phyloP scores from a whole-genome alignment of 1,140 invertebrate species.

The Dreissena rostriformis region DNA sequence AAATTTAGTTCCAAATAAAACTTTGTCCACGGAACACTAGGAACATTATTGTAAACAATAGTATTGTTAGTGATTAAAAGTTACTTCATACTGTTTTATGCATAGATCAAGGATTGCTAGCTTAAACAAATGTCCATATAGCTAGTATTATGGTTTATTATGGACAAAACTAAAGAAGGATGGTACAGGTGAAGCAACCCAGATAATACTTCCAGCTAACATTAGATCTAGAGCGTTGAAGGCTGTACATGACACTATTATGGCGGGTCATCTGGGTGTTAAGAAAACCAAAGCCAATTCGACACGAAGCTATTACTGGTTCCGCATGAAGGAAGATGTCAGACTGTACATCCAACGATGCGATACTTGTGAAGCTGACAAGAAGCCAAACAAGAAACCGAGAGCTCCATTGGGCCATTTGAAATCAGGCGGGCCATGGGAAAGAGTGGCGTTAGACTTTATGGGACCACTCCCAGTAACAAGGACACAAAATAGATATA shows the following conservation, averaged over 20 bases:
- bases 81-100: too few species aligned
- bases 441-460: neutral
- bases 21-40: too few species aligned
- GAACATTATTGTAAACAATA: too few species aligned
- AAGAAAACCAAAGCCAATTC: slow-evolving; percentile 25
- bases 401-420: slow-evolving; percentile 2
- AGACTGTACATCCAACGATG: neutral
- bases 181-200: too few species aligned
- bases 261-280: slow-evolving; percentile 15
- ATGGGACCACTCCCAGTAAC: slow-evolving; percentile 10
- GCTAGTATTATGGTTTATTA: too few species aligned
- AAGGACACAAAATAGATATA: slow-evolving; percentile 5
- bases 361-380: slow-evolving; percentile 14
- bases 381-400: slow-evolving; percentile 1
- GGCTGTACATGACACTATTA: neutral
- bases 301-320: slow-evolving; percentile 29
- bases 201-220: too few species aligned
- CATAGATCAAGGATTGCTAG: too few species aligned
- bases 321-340: slow-evolving; percentile 6
- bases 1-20: too few species aligned
- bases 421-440: slow-evolving; percentile 3
- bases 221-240: too few species aligned
- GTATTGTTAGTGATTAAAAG: too few species aligned
- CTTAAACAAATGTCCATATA: too few species aligned
- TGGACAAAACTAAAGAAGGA: too few species aligned